Conservation (phyloP, 1,140 invertebrate genomes). For the Dolichoris vasculosae region DNA sequence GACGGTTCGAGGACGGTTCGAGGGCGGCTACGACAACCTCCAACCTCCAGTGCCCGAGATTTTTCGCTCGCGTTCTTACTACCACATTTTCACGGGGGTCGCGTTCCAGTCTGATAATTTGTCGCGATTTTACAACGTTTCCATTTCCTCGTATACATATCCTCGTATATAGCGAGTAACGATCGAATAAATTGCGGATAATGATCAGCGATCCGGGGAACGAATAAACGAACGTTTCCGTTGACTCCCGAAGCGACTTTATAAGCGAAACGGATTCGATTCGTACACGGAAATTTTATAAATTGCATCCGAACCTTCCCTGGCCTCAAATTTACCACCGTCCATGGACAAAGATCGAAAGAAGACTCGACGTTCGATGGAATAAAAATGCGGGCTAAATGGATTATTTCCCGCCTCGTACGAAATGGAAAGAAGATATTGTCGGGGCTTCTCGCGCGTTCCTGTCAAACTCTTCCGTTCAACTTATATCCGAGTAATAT, state of each 20-base stretch:
- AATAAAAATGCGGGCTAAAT: constrained; percentile 5
- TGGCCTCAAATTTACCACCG: not conserved
- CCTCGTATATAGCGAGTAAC: not conserved
- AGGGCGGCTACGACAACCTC: no score
- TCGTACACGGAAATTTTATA: not conserved
- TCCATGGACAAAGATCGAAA: not conserved
- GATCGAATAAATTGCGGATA: not conserved
- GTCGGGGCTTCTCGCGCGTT: not conserved
- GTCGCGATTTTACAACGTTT: no score
- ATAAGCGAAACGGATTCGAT: not conserved
- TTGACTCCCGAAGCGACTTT: not conserved
- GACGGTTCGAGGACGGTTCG: not conserved
- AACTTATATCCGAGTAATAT: constrained; percentile 40
- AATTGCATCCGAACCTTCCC: not conserved
- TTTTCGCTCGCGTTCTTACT: no score
- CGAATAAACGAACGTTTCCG: not conserved
- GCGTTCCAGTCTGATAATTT: no score
- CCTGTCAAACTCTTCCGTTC: constrained; percentile 42
- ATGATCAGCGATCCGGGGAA: not conserved
- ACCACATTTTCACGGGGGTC: not conserved
- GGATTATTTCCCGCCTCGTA: constrained; percentile 38
- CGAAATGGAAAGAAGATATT: constrained; percentile 22
- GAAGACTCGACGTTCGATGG: not conserved
- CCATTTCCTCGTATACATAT: no score
- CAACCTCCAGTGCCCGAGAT: no score